A percentile compares a stretch with the other conserved stretches of the same genome.
Conservation (phyloP, 2,888 invertebrate genomes). For the Drosophila quinaria region DNA sequence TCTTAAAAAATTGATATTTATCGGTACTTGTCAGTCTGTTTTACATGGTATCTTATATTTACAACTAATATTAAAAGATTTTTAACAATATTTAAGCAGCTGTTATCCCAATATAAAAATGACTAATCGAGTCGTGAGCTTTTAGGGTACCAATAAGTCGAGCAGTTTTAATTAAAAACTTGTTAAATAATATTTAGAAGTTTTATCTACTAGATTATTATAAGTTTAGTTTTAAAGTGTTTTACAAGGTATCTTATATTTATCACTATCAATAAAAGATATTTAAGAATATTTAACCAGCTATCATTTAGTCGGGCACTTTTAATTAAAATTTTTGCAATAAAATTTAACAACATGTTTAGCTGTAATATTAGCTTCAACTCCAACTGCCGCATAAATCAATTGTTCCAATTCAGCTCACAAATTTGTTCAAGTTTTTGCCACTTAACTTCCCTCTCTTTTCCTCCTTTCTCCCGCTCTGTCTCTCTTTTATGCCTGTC, state of each 20-base stretch:
- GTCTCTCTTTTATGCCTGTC: background rate
- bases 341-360: constrained; percentile 5
- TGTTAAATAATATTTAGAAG: too few relatives aligned
- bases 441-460: constrained; percentile 14
- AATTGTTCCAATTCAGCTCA: constrained; percentile 26
- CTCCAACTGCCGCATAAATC: constrained; percentile 27
- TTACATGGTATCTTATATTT: too few relatives aligned
- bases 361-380: constrained; percentile 1
- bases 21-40: too few relatives aligned
- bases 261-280: background rate
- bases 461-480: too few relatives aligned
- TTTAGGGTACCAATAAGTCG: too few relatives aligned
- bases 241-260: background rate
- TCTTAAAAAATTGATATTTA: too few relatives aligned
- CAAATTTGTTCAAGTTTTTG: constrained; percentile 20
- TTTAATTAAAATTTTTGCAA: background rate
- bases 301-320: background rate
- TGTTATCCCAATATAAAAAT: too few relatives aligned
- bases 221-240: background rate
- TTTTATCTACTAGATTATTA: too few relatives aligned
- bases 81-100: too few relatives aligned
- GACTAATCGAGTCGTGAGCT: too few relatives aligned
- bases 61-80: too few relatives aligned
- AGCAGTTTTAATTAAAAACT: too few relatives aligned
- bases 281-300: background rate